Percentiles rank a stretch among this genome's conserved stretches.
phyloP scores from a whole-genome alignment of 2,888 invertebrate genomes.

The Bellardia bayeri region DNA sequence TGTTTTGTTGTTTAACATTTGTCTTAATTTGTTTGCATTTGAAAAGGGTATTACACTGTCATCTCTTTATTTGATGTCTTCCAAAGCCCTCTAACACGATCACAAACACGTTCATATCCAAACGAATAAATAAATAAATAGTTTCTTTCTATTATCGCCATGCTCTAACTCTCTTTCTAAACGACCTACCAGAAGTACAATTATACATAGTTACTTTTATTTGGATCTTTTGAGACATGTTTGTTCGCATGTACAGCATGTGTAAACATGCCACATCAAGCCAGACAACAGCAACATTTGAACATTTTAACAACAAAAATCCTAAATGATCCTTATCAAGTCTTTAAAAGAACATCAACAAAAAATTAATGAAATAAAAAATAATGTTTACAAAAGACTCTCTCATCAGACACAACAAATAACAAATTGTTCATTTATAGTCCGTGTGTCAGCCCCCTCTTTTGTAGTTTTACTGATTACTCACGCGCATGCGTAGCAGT shows the following conservation, averaged over 20 bases:
- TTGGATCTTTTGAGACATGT: conserved; percentile 1
- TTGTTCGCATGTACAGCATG: conserved; percentile 25
- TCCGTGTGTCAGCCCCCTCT: conserved; percentile 26
- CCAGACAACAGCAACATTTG: conserved; percentile 38
- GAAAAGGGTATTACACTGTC: conserved; percentile 63
- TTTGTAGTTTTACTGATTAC: conserved; percentile 54
- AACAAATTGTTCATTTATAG: conserved; percentile 52
- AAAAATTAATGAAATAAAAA: neutral
- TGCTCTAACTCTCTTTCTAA: conserved; percentile 1
- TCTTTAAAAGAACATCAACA: conserved; percentile 23
- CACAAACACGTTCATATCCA: conserved; percentile 50
- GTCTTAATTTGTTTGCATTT: conserved; percentile 68
- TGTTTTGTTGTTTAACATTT: conserved; percentile 45
- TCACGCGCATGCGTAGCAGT: conserved; percentile 66
- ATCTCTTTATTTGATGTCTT: conserved; percentile 62
- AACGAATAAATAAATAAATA: neutral
- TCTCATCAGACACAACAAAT: conserved; percentile 24
- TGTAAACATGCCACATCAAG: conserved; percentile 61
- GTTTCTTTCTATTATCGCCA: neutral
- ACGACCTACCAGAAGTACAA: conserved; percentile 25
- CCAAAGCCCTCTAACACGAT: conserved; percentile 61
- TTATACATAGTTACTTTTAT: conserved; percentile 2
- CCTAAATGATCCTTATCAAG: conserved; percentile 70
- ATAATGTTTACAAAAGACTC: conserved; percentile 45
- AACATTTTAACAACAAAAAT: conserved; percentile 56